Base-by-base conservation (phyloP, 2,113 vertebrate species). In the Colaptes auratus region DNA sequence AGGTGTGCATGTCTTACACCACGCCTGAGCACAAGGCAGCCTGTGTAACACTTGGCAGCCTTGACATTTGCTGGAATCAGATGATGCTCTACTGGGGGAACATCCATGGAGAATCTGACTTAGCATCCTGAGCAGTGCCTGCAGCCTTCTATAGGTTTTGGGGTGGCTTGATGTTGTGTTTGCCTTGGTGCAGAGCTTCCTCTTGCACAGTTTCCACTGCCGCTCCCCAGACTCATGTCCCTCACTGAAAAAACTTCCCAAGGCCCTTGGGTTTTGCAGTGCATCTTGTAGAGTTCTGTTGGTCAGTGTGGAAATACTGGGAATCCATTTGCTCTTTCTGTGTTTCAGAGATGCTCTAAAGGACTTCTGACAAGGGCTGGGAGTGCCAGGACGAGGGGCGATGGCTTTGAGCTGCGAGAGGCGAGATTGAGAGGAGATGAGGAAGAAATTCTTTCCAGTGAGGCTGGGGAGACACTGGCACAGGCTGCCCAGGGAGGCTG, bases 151-250 rank as follows among this genome's bases (percentile, higher is more conserved):
- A 15, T 44, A 5, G 72, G 53, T 21, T 21, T 63, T n/a, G 50
- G 63, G 25, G 44, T 5, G 2, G 1, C n/a, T 70, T 31, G 36
- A 28, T 72, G 59, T 24, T 9, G 5, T 67, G 44, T 82, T 85
- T 85, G 15, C 64, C 55, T 67, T 58, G 55, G n/a, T 63, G 52
- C 35, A 80, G 64, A 86, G 18, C n/a, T 86, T 88, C 64, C 69
- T 90, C 48, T 31, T 61, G 18, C 1, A 7, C 1, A 4, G 56
- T 81, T 86, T 84, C 60, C 33, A 10, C 18, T 71, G 67, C 39
- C 6, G 0, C 39, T 89, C 90, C 50, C 19, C 44, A 60, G 79
- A 56, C 23, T 59, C 0, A 0, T 21, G 25, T 64, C 19, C 31
- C 31, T 58, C 27, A 23, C 73, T 74, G 4, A 70, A 83, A 50